Conservation (phyloP, 2,113 vertebrate species). For the Beaufortia kweichowensis region DNA sequence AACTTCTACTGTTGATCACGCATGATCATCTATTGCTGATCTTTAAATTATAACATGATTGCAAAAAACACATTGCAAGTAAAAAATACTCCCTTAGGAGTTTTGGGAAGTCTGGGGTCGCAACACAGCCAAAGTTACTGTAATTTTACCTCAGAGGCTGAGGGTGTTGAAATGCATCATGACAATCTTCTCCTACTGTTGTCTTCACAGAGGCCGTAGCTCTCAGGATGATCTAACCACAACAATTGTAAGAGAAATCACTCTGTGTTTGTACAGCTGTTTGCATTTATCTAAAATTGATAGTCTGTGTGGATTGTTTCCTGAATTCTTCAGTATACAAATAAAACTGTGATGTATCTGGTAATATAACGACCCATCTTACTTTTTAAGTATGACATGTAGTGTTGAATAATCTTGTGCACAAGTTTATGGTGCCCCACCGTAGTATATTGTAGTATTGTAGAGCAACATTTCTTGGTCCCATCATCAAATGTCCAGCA, state of each 20-base stretch:
- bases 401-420: too few species aligned
- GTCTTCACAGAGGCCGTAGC: neutral
- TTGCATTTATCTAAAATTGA: neutral
- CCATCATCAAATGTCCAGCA: too few species aligned
- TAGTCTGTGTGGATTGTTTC: neutral
- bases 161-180: neutral
- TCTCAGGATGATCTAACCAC: neutral
- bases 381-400: too few species aligned
- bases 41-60: slow-evolving; percentile 29
- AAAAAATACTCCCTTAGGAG: neutral
- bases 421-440: too few species aligned
- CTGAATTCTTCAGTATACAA: too few species aligned
- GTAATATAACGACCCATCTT: too few species aligned
- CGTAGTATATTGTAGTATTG: too few species aligned
- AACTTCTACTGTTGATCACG: slow-evolving; percentile 5
- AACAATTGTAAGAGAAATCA: neutral
- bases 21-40: slow-evolving; percentile 14
- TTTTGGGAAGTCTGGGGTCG: slow-evolving; percentile 17
- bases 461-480: too few species aligned
- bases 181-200: neutral
- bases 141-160: neutral
- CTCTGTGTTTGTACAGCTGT: neutral
- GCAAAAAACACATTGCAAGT: neutral
- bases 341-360: too few species aligned
- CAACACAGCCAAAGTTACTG: neutral